Conservation (phyloP, 2,797 vertebrate species). For the Bucorvus abyssinicus region DNA sequence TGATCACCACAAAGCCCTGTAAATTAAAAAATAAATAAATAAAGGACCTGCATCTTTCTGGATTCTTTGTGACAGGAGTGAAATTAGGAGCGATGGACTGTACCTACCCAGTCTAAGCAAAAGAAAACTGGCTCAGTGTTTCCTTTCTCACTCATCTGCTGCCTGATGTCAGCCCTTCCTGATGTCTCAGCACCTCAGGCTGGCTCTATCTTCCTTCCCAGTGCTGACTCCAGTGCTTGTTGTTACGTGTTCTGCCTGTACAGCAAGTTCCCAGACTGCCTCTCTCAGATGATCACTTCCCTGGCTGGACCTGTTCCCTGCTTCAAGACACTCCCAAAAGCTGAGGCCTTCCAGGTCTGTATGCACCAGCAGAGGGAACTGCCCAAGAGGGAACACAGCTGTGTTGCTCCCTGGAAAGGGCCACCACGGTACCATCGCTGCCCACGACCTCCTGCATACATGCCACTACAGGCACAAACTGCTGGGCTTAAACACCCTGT, state of each 20-base stretch:
- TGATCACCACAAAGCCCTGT: not conserved
- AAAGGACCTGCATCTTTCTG: not conserved
- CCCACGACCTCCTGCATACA: not conserved
- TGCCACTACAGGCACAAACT: not conserved
- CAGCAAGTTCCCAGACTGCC: constrained; percentile 55
- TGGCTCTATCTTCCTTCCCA: constrained; percentile 6
- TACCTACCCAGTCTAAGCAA: not conserved
- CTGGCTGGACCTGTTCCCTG: constrained; percentile 59
- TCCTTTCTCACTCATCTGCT: not conserved
- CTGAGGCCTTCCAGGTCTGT: not conserved
- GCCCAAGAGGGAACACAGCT: not conserved
- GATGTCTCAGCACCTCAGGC: constrained; percentile 45
- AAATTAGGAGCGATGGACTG: not conserved
- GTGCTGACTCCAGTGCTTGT: constrained; percentile 60
- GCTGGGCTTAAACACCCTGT: not conserved
- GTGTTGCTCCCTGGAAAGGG: not conserved
- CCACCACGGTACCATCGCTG: not conserved
- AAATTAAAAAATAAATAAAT: not conserved
- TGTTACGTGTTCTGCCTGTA: constrained; percentile 58
- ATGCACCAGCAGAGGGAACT: not conserved
- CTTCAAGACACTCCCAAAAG: constrained; percentile 67
- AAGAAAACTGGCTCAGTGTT: not conserved
- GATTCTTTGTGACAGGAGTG: not conserved
- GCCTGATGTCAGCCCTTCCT: not conserved
- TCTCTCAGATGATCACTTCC: not conserved